A percentile compares a stretch with the other conserved stretches of the same genome.
phyloP scores from a whole-genome alignment of 2,113 vertebrate genomes.

The Propithecus coquereli region DNA sequence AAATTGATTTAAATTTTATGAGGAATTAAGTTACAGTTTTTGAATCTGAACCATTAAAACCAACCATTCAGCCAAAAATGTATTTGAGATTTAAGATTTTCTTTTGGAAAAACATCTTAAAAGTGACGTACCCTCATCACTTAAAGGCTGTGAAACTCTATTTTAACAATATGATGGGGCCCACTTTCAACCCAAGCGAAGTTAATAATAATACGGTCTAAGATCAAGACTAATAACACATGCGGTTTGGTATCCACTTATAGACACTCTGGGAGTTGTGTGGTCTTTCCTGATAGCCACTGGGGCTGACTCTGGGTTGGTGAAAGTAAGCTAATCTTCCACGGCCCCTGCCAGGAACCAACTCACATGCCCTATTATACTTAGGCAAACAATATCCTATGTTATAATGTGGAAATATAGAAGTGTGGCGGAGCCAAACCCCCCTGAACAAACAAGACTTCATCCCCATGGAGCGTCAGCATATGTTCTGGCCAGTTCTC shows the following conservation, averaged over 20 bases:
- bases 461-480: not conserved
- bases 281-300: constrained; percentile 63
- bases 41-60: constrained; percentile 67
- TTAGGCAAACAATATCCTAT: constrained; percentile 65
- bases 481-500: not conserved
- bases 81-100: constrained; percentile 68
- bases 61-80: constrained; percentile 66
- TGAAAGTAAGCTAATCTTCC: constrained; percentile 66
- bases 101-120: constrained; percentile 60
- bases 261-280: constrained; percentile 65
- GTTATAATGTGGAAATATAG: constrained; percentile 59
- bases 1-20: constrained; percentile 63
- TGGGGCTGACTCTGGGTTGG: constrained; percentile 44
- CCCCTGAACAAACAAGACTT: constrained; percentile 53
- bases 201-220: constrained; percentile 39
- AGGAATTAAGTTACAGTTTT: constrained; percentile 63
- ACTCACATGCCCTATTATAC: constrained; percentile 52
- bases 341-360: constrained; percentile 52
- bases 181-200: constrained; percentile 46
- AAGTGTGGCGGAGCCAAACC: constrained; percentile 14
- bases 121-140: constrained; percentile 60
- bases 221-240: constrained; percentile 64
- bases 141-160: constrained; percentile 61
- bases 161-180: constrained; percentile 64
- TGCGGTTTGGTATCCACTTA: constrained; percentile 67